Base-by-base conservation (phyloP, 2,888 invertebrate species). In the Andrena dorsata region DNA sequence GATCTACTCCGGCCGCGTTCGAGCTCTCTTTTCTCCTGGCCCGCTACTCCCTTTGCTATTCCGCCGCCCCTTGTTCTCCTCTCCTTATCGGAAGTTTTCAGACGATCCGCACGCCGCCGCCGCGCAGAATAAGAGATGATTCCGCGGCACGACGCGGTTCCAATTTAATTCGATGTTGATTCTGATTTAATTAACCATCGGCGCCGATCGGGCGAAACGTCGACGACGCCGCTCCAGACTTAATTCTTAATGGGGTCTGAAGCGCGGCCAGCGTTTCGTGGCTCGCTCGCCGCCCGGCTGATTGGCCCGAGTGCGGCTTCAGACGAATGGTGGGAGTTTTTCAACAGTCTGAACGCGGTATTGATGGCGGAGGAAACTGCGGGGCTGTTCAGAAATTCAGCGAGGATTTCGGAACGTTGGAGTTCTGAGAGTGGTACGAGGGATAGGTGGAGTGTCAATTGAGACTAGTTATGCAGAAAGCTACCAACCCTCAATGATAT, bases 91-190 rank as follows among this genome's bases (percentile, higher is more conserved):
- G 73, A 86, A 87, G 87, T 86, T 84, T 84, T 83, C 85, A 78
- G 86, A 81, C 84, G 88, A 74, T 84, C 72, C 68, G 71, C 78
- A 76, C 68, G 64, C 76, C 49, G 68, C 76, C 49, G 68, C 75
- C 76, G 63, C 76, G 72, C 58, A 82, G 82, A 85, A 88, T 83
- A 87, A 88, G 83, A 86, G 84, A 89, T 82, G 81, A 84, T 87
- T 86, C 77, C 26, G 65, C 75, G 69, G 81, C 76, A 79, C 66
- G 73, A 30, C 61, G 79, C 72, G 79, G 83, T 78, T 82, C 79
- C 85, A 80, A 89, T 89, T 89, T 89, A 89, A 89, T 89, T 89
- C 82, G 75, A 89, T 90, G 88, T 89, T 89, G 88, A 89, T 89
- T 89, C 86, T 90, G 88, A 89, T 88, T 90, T 86, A 89, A 90